These are phyloP conservation scores for Vultur gryphus DNA, from an alignment of 2,797 vertebrate species.

Conservation along the genomic window DNA sequence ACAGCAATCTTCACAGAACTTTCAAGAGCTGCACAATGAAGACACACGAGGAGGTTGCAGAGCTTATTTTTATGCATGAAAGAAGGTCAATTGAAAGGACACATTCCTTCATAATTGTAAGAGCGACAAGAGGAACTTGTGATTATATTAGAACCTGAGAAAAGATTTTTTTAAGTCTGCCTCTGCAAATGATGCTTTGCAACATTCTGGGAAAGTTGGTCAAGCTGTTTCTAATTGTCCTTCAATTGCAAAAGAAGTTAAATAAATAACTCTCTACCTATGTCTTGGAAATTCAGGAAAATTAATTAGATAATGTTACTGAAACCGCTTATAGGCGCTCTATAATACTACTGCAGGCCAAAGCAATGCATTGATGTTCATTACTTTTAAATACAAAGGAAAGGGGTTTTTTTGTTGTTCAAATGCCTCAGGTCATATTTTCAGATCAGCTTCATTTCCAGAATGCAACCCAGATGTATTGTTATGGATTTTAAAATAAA, in stretches of 20 bases:
- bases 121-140: neutral
- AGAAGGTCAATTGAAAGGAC: neutral
- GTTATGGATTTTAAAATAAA: conserved; percentile 34
- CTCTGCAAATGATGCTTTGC: neutral
- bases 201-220: neutral
- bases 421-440: conserved; percentile 42
- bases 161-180: neutral
- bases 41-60: neutral
- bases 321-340: neutral
- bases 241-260: neutral
- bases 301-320: conserved; percentile 21
- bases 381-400: neutral
- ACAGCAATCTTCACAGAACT: neutral
- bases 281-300: neutral
- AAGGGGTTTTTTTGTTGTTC: neutral
- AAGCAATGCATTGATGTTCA: neutral
- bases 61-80: neutral
- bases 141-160: neutral
- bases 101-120: neutral
- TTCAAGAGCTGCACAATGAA: neutral
- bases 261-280: neutral
- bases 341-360: neutral
- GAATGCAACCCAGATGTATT: conserved; percentile 62
- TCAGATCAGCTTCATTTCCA: conserved; percentile 44
- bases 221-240: neutral